Percentiles rank a stretch among this genome's conserved stretches.
Conservation (phyloP, 2,888 invertebrate genomes). For the Ectobius pallidus region DNA sequence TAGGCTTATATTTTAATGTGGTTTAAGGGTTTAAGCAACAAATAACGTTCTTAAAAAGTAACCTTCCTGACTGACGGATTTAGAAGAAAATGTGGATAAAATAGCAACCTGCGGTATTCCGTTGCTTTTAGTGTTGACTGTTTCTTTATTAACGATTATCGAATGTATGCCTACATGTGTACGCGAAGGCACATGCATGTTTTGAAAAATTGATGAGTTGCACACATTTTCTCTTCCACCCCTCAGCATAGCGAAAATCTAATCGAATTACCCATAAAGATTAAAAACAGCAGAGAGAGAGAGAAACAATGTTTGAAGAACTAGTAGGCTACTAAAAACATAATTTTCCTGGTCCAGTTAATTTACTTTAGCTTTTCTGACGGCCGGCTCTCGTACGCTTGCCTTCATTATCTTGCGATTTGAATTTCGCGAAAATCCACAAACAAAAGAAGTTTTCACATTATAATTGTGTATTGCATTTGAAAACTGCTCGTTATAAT, state of each 20-base stretch:
- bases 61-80: conserved; percentile 4
- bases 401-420: neutral
- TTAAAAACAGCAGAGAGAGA: neutral
- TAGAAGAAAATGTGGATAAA: conserved; percentile 6
- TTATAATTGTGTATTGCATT: too few species aligned
- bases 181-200: conserved; percentile 4
- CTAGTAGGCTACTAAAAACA: neutral
- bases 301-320: neutral
- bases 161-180: neutral
- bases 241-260: conserved; percentile 11
- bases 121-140: neutral
- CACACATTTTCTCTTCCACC: neutral
- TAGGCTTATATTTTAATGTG: too few species aligned
- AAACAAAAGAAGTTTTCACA: neutral
- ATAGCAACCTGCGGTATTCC: neutral
- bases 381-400: neutral
- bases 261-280: conserved; percentile 18
- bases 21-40: too few species aligned
- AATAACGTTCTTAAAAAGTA: too few species aligned
- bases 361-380: neutral
- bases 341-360: neutral
- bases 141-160: conserved; percentile 25
- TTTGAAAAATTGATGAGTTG: conserved; percentile 18
- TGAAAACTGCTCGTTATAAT: too few species aligned
- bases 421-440: neutral